Evolutionary conservation across 1,140 invertebrate species (phyloP), one percentile per base, ranked within the genome.

Genomic region (Heliconius eleuchia): DNA sequence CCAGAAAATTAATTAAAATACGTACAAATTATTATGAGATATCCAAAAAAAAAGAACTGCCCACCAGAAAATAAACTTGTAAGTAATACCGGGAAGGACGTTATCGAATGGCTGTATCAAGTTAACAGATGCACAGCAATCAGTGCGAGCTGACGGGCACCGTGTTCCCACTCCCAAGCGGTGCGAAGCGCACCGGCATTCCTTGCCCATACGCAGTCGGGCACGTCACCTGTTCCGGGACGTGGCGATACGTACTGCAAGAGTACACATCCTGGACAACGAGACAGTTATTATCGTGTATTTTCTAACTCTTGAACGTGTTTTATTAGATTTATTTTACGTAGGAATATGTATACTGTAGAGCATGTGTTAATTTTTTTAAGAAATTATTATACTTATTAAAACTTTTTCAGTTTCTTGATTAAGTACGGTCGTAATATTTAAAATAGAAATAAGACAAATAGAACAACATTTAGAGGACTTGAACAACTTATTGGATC

Each of bases 81-180:
- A 81, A 79, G 82, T 79, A 85, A 78, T 84, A 82, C 83, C 83
- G 82, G 82, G 85, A 87, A 87, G 87, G 83, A 86, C 84, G 86
- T 88, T 88, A 89, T 85, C 83, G 80, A 71, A 81, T 82, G 83
- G 73, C 77, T 85, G 84, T 84, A 87, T 87, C 83, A 79, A 77
- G 84, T 86, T 82, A 85, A 88, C 83, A 88, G 84, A 89, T 89
- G 89, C 89, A 78, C 83, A 77, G 82, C 77, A 80, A 78, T 81
- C 84, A 78, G 83, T 80, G 82, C 76, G 84, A 85, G 84, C 78
- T 81, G 79, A 73, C 78, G 78, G 57, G 70, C 82, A 80, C 74
- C 79, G 77, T 87, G 90, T 92, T 93, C 91, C 91, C 90, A 91
- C 90, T 93, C 91, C 91, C 90, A 91, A 84, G 88, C 89, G 80